Conservation (phyloP, 2,113 vertebrate genomes). For the Phoenicopterus ruber region DNA sequence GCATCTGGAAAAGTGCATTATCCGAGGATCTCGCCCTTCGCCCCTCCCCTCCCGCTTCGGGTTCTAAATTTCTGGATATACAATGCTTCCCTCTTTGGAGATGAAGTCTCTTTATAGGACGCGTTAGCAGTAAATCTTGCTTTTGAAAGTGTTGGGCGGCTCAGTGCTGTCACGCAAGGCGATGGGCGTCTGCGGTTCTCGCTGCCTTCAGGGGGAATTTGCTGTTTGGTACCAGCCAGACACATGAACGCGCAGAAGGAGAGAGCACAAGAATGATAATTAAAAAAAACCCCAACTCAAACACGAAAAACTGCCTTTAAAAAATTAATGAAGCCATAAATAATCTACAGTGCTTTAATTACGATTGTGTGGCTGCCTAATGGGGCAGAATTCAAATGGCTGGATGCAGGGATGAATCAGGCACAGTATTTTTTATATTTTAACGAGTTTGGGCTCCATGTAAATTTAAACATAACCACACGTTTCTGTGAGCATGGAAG, state of each 20-base stretch:
- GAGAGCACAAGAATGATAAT: not conserved
- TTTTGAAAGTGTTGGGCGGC: not conserved
- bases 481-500: not conserved
- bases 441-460: not conserved
- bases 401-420: not conserved
- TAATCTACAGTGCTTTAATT: not conserved
- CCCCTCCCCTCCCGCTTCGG: too few species aligned
- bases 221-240: not conserved
- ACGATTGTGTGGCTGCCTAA: not conserved
- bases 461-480: not conserved
- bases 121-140: not conserved
- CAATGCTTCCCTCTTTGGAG: not conserved
- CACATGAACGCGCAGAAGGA: rapidly evolving
- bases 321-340: not conserved
- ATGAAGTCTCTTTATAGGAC: not conserved
- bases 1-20: not conserved
- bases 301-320: not conserved
- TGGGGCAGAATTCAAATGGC: not conserved
- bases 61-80: not conserved
- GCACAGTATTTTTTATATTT: not conserved
- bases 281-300: not conserved
- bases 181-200: not conserved
- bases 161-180: rapidly evolving
- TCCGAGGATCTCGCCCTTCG: not conserved
- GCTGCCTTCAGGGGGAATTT: not conserved